Evolutionary conservation across 2,113 vertebrate genomes (phyloP), one percentile per base, ranked within the genome.

Genomic region (Dryoscopus gambensis): DNA sequence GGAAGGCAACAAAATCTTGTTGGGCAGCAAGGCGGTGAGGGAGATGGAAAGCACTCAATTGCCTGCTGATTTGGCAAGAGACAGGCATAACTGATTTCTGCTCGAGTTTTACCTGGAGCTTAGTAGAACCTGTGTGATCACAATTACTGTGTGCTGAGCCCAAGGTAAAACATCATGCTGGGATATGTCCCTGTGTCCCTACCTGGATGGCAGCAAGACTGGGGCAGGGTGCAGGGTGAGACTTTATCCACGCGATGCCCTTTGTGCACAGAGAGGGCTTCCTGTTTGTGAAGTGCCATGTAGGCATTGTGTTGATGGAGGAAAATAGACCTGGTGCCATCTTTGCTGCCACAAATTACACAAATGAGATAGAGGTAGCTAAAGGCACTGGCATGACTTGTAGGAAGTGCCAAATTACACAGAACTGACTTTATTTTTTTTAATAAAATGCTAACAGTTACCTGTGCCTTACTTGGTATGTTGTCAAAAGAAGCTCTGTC

Each of bases 121-220:
- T 37, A 35, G 23, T 16, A 92, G 35, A n/a, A 47, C 20, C 15
- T 18, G 10, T 15, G 53, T 73, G 39, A 50, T 40, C 0, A 0
- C 25, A 68, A 9, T 20, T 24, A 27, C 8, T 55, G 9, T 18
- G 21, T 22, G 22, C 23, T 73, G 59, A 84, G 23, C 30, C n/a
- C 25, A 55, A 60, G 25, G 39, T 15, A 50, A 37, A 57, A 33
- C 6, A 5, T 27, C 5, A 0, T 46, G 10, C 42, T 67, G 47
- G 21, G 24, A 35, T 31, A 47, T 44, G 42, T 44, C 10, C 12
- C 40, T 39, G 10, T 52, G n/a, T 69, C 18, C 37, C 28, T 40
- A 3, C 27, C 7, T 57, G 60, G 37, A 11, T 24, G 33, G 15
- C 0, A 0, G 11, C 33, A 3, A 4, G 46, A 40, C 8, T 78